Conservation (phyloP, 2,113 vertebrate genomes). For the Donacobius atricapilla region DNA sequence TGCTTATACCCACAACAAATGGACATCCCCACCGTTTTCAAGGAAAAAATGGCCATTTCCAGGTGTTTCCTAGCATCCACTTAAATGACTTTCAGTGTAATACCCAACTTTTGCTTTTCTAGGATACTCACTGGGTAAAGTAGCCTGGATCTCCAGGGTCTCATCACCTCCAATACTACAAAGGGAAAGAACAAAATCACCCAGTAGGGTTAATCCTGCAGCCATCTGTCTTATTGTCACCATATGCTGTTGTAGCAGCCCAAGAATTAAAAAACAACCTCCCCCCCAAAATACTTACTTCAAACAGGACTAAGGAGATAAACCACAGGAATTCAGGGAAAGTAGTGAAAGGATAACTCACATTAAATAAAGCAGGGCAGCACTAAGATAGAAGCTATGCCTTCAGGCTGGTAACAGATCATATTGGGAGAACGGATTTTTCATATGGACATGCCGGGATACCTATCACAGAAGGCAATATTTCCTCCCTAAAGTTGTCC, state of each 20-base stretch:
- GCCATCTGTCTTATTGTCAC: background rate
- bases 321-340: background rate
- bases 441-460: background rate
- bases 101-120: background rate
- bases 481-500: background rate
- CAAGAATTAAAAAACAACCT: background rate
- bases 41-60: background rate
- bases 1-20: background rate
- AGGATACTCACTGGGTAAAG: slow-evolving; percentile 87
- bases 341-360: background rate
- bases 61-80: background rate
- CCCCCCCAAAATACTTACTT: background rate
- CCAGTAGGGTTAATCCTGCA: background rate
- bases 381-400: background rate
- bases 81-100: background rate
- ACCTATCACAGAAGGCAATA: background rate
- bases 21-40: background rate
- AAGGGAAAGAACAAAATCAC: slow-evolving; percentile 20
- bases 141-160: slow-evolving; percentile 81
- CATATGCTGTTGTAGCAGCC: background rate
- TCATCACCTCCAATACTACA: slow-evolving; percentile 87
- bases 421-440: background rate
- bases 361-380: background rate
- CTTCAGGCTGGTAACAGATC: background rate
- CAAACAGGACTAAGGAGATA: background rate